Conservation (phyloP, 2,797 vertebrate genomes). For the Cuniculus paca region DNA sequence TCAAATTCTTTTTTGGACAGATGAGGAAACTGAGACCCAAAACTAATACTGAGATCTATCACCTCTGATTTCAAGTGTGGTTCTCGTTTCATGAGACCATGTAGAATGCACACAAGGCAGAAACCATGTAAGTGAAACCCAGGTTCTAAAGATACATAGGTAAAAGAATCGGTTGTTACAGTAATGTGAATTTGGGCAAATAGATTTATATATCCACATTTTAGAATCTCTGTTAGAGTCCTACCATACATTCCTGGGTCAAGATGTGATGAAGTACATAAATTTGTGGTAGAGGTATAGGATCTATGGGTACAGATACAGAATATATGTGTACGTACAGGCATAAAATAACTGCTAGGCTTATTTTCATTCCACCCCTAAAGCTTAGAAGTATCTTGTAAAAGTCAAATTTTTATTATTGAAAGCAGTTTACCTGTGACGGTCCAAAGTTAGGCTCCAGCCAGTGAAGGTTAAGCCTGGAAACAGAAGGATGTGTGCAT, state of each 20-base stretch:
- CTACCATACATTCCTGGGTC: not conserved
- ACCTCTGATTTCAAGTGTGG: not conserved
- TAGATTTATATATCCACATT: slow-evolving; percentile 4
- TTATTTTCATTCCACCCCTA: not conserved
- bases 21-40: slow-evolving; percentile 33
- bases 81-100: not conserved
- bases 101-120: not conserved
- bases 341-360: not conserved
- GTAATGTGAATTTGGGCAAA: not conserved
- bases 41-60: not conserved
- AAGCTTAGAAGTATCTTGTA: not conserved
- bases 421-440: not conserved
- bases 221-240: not conserved
- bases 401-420: slow-evolving; percentile 20
- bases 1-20: not conserved
- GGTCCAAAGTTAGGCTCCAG: not conserved
- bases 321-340: not conserved
- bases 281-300: not conserved
- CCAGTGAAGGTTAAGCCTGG: not conserved
- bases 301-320: not conserved
- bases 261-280: not conserved
- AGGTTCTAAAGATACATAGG: not conserved
- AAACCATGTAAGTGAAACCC: not conserved
- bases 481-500: not conserved
- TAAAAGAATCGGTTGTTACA: not conserved